Conservation (phyloP, 2,113 vertebrate species). For the Natator depressus region DNA sequence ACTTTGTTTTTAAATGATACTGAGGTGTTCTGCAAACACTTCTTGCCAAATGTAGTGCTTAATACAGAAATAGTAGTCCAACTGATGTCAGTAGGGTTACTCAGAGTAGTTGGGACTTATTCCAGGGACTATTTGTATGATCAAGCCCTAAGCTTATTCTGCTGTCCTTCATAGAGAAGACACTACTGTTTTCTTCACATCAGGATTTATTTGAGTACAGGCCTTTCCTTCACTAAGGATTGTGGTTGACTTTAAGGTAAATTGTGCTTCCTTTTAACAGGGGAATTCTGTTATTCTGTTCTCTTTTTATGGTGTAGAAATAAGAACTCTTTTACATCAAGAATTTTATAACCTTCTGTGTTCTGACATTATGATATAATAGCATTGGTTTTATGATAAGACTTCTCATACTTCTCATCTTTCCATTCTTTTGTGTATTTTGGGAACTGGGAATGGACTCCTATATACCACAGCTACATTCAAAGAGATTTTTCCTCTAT, state of each 20-base stretch:
- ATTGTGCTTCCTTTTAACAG: background rate
- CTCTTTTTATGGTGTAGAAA: background rate
- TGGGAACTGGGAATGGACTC: background rate
- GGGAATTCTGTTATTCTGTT: background rate
- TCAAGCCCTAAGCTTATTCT: background rate
- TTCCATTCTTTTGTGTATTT: background rate
- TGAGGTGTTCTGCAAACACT: background rate
- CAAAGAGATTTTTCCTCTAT: background rate
- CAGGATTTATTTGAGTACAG: background rate
- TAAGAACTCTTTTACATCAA: background rate
- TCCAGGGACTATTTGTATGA: background rate
- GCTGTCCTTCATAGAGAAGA: background rate
- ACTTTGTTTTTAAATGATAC: background rate
- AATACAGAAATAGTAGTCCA: background rate
- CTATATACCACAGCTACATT: background rate
- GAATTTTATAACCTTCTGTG: background rate
- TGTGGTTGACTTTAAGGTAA: background rate
- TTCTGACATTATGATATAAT: background rate
- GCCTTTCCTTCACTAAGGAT: background rate
- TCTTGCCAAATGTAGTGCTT: background rate
- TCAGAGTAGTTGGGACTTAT: background rate
- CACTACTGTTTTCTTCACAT: fast-evolving
- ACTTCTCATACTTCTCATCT: background rate
- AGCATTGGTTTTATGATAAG: background rate
- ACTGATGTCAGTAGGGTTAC: background rate